Percentiles rank a stretch among this genome's conserved stretches.
Conservation (phyloP, 1,140 invertebrate genomes). For the Helicoverpa zea region DNA sequence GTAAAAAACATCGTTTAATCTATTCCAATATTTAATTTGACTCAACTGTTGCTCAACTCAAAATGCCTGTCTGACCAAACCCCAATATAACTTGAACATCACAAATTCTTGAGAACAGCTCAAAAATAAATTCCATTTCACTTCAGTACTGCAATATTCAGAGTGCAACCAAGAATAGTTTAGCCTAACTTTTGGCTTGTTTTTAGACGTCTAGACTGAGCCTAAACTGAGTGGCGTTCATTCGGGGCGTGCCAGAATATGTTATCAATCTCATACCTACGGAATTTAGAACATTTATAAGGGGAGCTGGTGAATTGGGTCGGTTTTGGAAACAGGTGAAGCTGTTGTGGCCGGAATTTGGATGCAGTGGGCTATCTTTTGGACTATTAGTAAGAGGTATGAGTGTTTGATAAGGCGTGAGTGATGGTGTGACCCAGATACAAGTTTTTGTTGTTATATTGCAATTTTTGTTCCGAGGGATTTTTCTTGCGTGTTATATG, state of each 20-base stretch:
- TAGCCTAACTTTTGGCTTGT: neutral
- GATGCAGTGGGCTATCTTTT: neutral
- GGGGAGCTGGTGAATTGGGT: slow-evolving; percentile 15
- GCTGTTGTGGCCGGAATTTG: neutral
- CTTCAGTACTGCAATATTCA: slow-evolving; percentile 3
- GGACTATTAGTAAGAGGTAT: neutral
- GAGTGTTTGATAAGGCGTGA: too few species aligned
- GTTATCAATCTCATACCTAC: slow-evolving; percentile 28
- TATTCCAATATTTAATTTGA: neutral
- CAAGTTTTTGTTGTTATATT: too few species aligned
- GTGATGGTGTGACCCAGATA: neutral
- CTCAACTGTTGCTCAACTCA: neutral
- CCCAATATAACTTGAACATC: neutral
- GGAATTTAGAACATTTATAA: slow-evolving; percentile 26
- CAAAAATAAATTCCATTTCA: slow-evolving; percentile 23
- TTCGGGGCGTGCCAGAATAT: slow-evolving; percentile 1
- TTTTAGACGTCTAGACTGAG: slow-evolving; percentile 13
- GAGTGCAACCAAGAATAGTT: slow-evolving; percentile 2
- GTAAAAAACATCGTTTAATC: too few species aligned
- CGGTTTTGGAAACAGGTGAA: slow-evolving; percentile 15
- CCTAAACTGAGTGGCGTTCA: neutral
- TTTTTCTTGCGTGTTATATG: neutral
- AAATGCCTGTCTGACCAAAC: neutral
- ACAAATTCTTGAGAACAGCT: neutral
- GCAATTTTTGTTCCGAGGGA: neutral